Percentiles rank a stretch among this genome's conserved stretches.
Evolutionary conservation across 1,140 invertebrate genomes (phyloP).

Genomic region (Drosophila baimaii): DNA sequence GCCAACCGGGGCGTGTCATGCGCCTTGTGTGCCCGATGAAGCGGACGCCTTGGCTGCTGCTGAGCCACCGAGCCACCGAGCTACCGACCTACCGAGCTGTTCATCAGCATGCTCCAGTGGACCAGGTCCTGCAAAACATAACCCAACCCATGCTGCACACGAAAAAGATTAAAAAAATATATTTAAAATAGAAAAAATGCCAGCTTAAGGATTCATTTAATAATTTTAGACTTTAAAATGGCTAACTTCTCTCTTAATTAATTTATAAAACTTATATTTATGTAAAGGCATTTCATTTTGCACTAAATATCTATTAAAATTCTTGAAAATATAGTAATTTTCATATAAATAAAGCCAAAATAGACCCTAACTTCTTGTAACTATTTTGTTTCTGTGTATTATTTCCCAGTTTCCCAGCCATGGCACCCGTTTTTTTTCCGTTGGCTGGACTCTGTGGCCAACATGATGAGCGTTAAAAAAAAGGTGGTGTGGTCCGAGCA

Average conservation of each 20-base stretch:
- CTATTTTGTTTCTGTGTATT: not conserved
- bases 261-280: not conserved
- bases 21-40: slow-evolving; percentile 50
- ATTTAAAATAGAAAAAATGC: too few species aligned
- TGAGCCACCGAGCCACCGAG: slow-evolving; percentile 19
- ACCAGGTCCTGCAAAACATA: slow-evolving; percentile 19
- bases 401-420: not conserved
- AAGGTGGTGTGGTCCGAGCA: slow-evolving; percentile 40
- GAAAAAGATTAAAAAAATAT: not conserved
- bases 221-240: not conserved
- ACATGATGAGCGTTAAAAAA: slow-evolving; percentile 58
- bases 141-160: slow-evolving; percentile 3
- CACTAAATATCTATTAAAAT: not conserved
- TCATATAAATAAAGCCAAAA: too few species aligned
- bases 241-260: not conserved
- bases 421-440: not conserved
- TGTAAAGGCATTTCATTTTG: too few species aligned
- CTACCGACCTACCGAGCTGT: slow-evolving; percentile 30
- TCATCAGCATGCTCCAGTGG: slow-evolving; percentile 48
- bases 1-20: slow-evolving; percentile 37
- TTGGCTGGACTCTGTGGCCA: slow-evolving; percentile 30
- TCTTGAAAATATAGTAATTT: too few species aligned
- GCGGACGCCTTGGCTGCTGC: slow-evolving; percentile 30
- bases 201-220: too few species aligned
- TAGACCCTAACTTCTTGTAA: too few species aligned